Percentiles rank a stretch among this genome's conserved stretches.
Conservation (phyloP, 1,140 invertebrate genomes). For the Bombus consobrinus region DNA sequence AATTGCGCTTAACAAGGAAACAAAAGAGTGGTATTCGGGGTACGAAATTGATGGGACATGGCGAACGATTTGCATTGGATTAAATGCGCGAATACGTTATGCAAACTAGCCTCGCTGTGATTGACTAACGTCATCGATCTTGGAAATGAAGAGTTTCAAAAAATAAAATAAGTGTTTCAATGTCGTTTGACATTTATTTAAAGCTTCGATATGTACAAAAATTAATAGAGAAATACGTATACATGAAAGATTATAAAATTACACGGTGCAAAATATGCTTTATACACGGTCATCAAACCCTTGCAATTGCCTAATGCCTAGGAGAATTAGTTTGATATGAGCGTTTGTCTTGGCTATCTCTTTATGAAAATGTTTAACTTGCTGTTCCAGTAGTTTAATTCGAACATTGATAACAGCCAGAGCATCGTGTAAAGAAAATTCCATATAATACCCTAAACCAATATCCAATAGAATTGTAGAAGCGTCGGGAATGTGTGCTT, state of each 20-base stretch:
- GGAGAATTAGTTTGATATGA: constrained; percentile 90
- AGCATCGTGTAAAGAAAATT: constrained; percentile 89
- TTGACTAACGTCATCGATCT: neutral
- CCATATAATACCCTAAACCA: constrained; percentile 89
- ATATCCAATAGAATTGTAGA: constrained; percentile 88
- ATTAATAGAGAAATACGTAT: constrained; percentile 6
- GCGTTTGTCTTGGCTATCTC: constrained; percentile 89
- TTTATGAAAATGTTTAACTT: constrained; percentile 85
- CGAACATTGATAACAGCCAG: constrained; percentile 88
- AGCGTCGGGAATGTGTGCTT: constrained; percentile 87
- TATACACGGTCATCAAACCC: constrained; percentile 52
- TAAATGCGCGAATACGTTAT: neutral
- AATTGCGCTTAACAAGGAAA: constrained; percentile 59
- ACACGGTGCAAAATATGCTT: neutral
- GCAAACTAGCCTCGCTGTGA: neutral
- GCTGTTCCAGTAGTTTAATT: constrained; percentile 86
- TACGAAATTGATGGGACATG: constrained; percentile 34
- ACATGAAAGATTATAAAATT: neutral
- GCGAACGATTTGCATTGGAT: constrained; percentile 1
- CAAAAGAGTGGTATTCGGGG: constrained; percentile 31
- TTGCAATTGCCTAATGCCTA: constrained; percentile 86
- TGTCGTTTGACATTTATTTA: constrained; percentile 2
- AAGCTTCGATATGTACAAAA: constrained; percentile 16
- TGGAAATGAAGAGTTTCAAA: neutral
- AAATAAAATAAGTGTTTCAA: neutral